phyloP scores from a whole-genome alignment of 2,113 vertebrate genomes.

The Spea multiplicata region DNA sequence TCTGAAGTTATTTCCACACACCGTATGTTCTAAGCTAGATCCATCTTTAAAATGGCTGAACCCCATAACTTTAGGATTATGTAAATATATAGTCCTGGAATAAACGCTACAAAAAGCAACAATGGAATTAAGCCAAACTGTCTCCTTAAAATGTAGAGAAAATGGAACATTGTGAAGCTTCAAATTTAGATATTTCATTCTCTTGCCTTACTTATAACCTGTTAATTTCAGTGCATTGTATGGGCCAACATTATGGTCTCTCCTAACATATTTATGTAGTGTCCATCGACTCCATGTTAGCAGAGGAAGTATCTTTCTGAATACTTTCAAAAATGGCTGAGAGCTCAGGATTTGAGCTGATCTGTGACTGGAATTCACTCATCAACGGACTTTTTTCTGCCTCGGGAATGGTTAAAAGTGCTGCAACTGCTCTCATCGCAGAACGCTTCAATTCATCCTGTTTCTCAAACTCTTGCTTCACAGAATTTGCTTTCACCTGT shows the following conservation, averaged over 20 bases:
- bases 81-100: conserved; percentile 76
- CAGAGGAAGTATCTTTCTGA: conserved; percentile 95
- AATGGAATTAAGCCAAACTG: conserved; percentile 78
- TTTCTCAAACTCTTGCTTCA: conserved; percentile 98
- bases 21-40: conserved; percentile 63
- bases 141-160: conserved; percentile 73
- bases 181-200: conserved; percentile 65
- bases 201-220: conserved; percentile 71
- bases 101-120: conserved; percentile 76
- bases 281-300: conserved; percentile 99
- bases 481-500: conserved; percentile 96
- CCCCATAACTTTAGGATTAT: conserved; percentile 70
- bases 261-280: conserved; percentile 82
- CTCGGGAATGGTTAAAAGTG: conserved; percentile 96
- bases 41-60: conserved; percentile 67
- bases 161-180: conserved; percentile 80
- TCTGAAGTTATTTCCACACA: conserved; percentile 67
- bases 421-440: conserved; percentile 96
- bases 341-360: conserved; percentile 96
- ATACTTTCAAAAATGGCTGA: conserved; percentile 98
- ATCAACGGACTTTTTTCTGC: conserved; percentile 97
- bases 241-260: conserved; percentile 79
- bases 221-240: conserved; percentile 93
- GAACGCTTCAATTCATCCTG: conserved; percentile 97
- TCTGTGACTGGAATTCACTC: conserved; percentile 98